phyloP scores from a whole-genome alignment of 2,888 invertebrate species.

The Spisula solida region DNA sequence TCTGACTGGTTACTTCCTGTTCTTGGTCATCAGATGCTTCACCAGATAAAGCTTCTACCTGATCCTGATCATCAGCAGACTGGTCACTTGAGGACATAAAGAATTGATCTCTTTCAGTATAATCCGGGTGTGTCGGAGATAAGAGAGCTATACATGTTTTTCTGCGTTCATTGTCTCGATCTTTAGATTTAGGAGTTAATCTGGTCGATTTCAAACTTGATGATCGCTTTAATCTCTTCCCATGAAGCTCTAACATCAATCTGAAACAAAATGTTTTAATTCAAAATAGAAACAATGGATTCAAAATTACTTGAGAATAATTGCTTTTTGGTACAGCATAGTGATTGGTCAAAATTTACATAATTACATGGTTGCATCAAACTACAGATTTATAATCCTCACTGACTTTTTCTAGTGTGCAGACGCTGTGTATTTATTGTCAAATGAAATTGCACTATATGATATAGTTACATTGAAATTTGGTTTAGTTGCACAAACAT shows the following conservation, averaged over 20 bases:
- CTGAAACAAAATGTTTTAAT: constrained; percentile 35
- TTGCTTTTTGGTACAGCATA: no score
- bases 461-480: neutral
- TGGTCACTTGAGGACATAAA: constrained; percentile 23
- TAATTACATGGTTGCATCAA: no score
- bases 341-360: neutral
- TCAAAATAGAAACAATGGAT: no score
- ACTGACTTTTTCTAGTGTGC: no score
- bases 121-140: constrained; percentile 69
- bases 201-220: constrained; percentile 82
- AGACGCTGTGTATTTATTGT: no score
- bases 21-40: constrained; percentile 51
- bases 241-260: constrained; percentile 55
- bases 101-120: constrained; percentile 45
- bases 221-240: constrained; percentile 81
- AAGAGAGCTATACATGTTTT: constrained; percentile 84
- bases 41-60: constrained; percentile 30
- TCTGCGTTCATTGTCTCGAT: constrained; percentile 77
- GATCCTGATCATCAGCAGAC: constrained; percentile 44
- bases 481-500: neutral
- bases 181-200: constrained; percentile 73
- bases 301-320: no score
- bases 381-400: neutral
- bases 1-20: constrained; percentile 42
- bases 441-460: no score